Evolutionary conservation across 2,888 invertebrate species (phyloP).

Genomic region (Psococerastis gibbosa): DNA sequence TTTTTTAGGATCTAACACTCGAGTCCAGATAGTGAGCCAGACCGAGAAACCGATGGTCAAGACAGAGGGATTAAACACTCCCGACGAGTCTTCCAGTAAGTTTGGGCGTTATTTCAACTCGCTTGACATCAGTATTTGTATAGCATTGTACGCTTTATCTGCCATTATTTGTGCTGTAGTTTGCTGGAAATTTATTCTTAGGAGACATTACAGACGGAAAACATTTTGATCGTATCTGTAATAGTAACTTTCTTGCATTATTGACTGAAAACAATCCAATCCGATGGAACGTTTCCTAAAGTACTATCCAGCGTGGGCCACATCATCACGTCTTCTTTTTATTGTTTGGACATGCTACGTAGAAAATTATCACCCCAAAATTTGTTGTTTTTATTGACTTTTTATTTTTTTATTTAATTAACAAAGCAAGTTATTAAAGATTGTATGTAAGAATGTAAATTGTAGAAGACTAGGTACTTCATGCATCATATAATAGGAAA

Average conservation of each 20-base stretch:
- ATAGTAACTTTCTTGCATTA: background rate
- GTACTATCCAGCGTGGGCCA: too few relatives aligned
- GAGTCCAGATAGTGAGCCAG: conserved; percentile 1
- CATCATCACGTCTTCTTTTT: too few relatives aligned
- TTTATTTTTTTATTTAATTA: too few relatives aligned
- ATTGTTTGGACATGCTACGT: too few relatives aligned
- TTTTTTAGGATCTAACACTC: conserved; percentile 6
- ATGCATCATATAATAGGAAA: too few relatives aligned
- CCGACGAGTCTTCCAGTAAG: conserved; percentile 14
- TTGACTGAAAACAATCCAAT: too few relatives aligned
- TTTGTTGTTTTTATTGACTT: too few relatives aligned
- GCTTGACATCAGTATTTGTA: conserved; percentile 56
- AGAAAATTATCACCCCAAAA: too few relatives aligned
- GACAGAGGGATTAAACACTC: background rate
- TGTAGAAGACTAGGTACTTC: too few relatives aligned
- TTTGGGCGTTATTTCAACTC: conserved; percentile 33
- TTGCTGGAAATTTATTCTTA: conserved; percentile 53
- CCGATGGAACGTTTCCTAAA: too few relatives aligned
- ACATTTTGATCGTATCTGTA: conserved; percentile 24
- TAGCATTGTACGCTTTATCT: conserved; percentile 54
- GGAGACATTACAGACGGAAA: conserved; percentile 51
- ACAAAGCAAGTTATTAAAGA: too few relatives aligned
- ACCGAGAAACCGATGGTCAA: conserved; percentile 8
- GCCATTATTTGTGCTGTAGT: conserved; percentile 54
- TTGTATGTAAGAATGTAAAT: too few relatives aligned